Evolutionary conservation across 2,113 vertebrate species (phyloP), one percentile per base, ranked within the genome.

Genomic region (Nerophis lumbriciformis): DNA sequence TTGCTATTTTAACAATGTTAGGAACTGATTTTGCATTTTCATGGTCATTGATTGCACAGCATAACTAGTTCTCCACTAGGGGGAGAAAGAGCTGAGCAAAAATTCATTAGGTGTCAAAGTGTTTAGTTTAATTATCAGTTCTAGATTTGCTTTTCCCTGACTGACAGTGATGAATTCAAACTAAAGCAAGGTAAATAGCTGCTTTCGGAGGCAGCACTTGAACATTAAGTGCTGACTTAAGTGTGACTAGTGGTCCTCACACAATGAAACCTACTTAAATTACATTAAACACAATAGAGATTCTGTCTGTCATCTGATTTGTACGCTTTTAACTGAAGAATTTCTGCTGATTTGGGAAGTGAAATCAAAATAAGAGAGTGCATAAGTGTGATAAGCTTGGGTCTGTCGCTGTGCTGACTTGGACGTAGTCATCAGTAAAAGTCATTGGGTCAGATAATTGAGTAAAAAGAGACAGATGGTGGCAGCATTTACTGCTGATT

Each of bases 401-500:
- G 73, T 71, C 71, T 77, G 75, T 68, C 69, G 55, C 76, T 67
- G 69, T 83, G 79, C 82, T 87, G 83, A 86, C 83, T 77, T 83
- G 82, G 68, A 61, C 71, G 71, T 72, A 72, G 83, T 87, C 85
- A 79, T 85, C 86, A 78, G 82, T 84, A 87, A 88, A 88, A 87
- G 81, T 77, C 86, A 86, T 55, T 86, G 85, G 86, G 85, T 88
- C 85, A 90, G 83, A 83, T 88, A 88, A 89, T 88, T 88, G 85
- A 84, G 78, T 86, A 80, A 85, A 84, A 86, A 81, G 88, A 89
- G 86, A 90, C 88, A 90, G 89, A 89, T 90, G 88, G 88, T 75
- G 79, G 82, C 75, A 75, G 77, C 77, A 75, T 90, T 89, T 89
- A 90, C 83, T 89, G 87, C 88, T 89, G 89, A 89, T 89, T 89